Evolutionary conservation across 1,140 invertebrate genomes (phyloP).

Genomic region (Ips nitidus): DNA sequence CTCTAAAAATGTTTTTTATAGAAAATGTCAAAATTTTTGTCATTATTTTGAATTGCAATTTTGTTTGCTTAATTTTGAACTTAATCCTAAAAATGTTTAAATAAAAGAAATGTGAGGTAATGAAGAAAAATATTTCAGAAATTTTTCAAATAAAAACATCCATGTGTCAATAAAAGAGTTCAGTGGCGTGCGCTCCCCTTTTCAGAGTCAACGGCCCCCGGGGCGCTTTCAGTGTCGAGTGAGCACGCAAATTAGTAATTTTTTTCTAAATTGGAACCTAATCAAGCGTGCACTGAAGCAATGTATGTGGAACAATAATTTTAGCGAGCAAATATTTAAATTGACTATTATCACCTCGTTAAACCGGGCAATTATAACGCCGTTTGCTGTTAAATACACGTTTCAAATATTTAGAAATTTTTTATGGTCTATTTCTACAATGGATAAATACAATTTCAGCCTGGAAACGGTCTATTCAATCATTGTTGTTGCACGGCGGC

Average conservation of each 20-base stretch:
- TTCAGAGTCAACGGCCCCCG: neutral
- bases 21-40: too few species aligned
- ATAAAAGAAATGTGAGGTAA: too few species aligned
- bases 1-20: too few species aligned
- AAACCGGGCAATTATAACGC: conserved; percentile 8
- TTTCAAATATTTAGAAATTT: conserved; percentile 19
- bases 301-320: conserved; percentile 13
- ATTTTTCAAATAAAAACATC: too few species aligned
- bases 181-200: neutral
- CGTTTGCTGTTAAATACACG: conserved; percentile 17
- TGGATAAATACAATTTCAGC: conserved; percentile 4
- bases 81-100: too few species aligned
- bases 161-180: too few species aligned
- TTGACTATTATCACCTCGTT: conserved; percentile 9
- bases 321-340: conserved; percentile 15
- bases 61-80: too few species aligned
- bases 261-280: conserved; percentile 6
- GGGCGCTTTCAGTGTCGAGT: neutral
- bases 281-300: conserved; percentile 2
- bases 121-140: too few species aligned
- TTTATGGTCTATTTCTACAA: conserved; percentile 10
- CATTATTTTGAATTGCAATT: too few species aligned
- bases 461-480: conserved; percentile 7
- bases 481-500: neutral
- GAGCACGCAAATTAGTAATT: conserved; percentile 1